phyloP scores from a whole-genome alignment of 2,797 vertebrate genomes.

The Pelodytes ibericus region DNA sequence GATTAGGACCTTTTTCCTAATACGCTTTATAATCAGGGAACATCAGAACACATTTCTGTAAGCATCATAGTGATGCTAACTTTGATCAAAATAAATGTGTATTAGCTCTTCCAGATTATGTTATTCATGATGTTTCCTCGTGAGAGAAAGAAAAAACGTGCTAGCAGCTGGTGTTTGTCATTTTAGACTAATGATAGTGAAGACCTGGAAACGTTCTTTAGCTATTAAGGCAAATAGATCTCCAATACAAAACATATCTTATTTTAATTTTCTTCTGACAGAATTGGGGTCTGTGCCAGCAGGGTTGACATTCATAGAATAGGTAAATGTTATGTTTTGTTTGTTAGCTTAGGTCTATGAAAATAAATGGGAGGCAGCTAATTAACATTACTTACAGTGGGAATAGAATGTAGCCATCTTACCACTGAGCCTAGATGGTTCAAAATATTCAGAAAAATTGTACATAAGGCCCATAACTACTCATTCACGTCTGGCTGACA shows the following conservation, averaged over 20 bases:
- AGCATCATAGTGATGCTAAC: slow-evolving; percentile 36
- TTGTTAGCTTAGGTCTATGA: background rate
- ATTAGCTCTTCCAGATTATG: slow-evolving; percentile 47
- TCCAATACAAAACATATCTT: slow-evolving; percentile 27
- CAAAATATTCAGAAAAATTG: no score
- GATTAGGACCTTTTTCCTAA: background rate
- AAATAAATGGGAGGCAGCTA: background rate
- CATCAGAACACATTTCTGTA: slow-evolving; percentile 30
- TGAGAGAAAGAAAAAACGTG: slow-evolving; percentile 50
- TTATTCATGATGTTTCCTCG: slow-evolving; percentile 51
- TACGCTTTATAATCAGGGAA: slow-evolving; percentile 12
- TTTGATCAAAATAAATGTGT: slow-evolving; percentile 51
- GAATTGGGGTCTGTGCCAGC: slow-evolving; percentile 10
- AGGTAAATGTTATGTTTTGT: slow-evolving; percentile 13
- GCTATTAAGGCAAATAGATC: slow-evolving; percentile 42
- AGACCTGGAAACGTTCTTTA: slow-evolving; percentile 37
- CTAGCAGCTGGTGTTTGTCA: slow-evolving; percentile 54
- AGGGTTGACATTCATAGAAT: slow-evolving; percentile 31
- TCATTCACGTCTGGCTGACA: no score
- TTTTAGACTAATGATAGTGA: slow-evolving; percentile 50
- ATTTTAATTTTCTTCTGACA: slow-evolving; percentile 30
- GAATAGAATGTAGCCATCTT: background rate
- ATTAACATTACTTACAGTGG: background rate
- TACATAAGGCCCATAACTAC: no score
- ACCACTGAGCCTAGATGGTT: background rate